A percentile compares a stretch with the other conserved stretches of the same genome.
phyloP scores from a whole-genome alignment of 2,888 invertebrate species.

The Hirudinaria manillensis region DNA sequence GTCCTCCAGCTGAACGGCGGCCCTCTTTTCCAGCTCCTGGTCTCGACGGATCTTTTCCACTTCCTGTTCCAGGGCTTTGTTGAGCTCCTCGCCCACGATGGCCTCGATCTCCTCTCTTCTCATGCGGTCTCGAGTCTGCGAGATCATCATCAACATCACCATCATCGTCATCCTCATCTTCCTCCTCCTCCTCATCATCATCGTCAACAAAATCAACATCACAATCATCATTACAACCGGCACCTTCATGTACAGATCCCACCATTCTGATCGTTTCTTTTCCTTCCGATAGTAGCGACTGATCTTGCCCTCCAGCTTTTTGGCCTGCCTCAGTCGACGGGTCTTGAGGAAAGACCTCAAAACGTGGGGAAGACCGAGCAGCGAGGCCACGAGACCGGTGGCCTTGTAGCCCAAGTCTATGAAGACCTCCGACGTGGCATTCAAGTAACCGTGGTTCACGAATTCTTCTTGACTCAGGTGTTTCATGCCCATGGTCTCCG shows the following conservation, averaged over 20 bases:
- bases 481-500: not conserved
- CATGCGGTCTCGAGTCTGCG: not conserved
- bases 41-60: not conserved
- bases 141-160: not conserved
- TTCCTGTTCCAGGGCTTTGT: not conserved
- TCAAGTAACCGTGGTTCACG: not conserved
- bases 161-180: constrained; percentile 25
- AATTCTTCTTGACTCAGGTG: not conserved
- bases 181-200: constrained; percentile 26
- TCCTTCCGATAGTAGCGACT: not conserved
- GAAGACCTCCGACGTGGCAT: not conserved
- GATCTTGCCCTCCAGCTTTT: not conserved
- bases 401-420: constrained; percentile 1
- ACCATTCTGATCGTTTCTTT: not conserved
- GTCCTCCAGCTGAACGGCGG: not conserved
- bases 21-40: not conserved
- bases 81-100: constrained; percentile 7
- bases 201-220: constrained; percentile 22
- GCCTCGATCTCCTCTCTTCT: constrained; percentile 1
- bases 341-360: not conserved
- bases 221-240: constrained; percentile 11
- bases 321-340: not conserved
- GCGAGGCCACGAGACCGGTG: not conserved
- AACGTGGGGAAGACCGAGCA: constrained; percentile 1
- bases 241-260: not conserved